Conservation (phyloP, 2,888 invertebrate species). For the Biston betularia region DNA sequence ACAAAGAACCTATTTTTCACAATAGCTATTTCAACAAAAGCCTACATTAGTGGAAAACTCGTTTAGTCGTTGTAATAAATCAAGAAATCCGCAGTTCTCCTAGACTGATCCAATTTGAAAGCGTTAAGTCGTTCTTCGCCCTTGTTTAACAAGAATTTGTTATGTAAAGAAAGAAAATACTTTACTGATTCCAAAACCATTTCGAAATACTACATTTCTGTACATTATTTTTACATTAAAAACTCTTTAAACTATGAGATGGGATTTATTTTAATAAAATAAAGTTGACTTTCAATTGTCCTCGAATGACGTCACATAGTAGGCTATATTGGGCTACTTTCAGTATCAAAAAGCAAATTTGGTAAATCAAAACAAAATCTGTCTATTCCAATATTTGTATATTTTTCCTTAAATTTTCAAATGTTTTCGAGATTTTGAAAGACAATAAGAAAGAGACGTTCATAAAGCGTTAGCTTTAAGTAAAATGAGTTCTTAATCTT, state of each 20-base stretch:
- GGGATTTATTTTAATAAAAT: too few relatives aligned
- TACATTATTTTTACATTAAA: too few relatives aligned
- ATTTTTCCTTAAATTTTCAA: background rate
- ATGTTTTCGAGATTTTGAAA: background rate
- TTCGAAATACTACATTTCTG: too few relatives aligned
- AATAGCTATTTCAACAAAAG: slow-evolving; percentile 4
- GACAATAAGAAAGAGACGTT: background rate
- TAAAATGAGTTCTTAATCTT: slow-evolving; percentile 30
- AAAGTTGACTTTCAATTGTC: too few relatives aligned
- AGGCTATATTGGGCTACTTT: too few relatives aligned
- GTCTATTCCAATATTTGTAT: background rate
- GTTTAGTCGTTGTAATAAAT: slow-evolving; percentile 7
- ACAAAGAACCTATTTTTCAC: too few relatives aligned
- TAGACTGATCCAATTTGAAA: slow-evolving; percentile 16
- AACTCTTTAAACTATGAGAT: too few relatives aligned
- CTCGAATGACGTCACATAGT: too few relatives aligned
- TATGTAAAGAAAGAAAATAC: too few relatives aligned
- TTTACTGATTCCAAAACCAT: too few relatives aligned
- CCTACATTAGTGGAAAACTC: background rate
- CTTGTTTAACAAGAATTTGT: background rate
- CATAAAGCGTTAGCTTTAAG: slow-evolving; percentile 11
- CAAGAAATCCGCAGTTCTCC: slow-evolving; percentile 13
- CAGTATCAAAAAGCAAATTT: too few relatives aligned
- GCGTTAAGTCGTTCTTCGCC: background rate
- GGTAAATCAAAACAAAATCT: too few relatives aligned